Evolutionary conservation across 2,113 vertebrate genomes (phyloP).

Genomic region (Oreocharis arfaki): DNA sequence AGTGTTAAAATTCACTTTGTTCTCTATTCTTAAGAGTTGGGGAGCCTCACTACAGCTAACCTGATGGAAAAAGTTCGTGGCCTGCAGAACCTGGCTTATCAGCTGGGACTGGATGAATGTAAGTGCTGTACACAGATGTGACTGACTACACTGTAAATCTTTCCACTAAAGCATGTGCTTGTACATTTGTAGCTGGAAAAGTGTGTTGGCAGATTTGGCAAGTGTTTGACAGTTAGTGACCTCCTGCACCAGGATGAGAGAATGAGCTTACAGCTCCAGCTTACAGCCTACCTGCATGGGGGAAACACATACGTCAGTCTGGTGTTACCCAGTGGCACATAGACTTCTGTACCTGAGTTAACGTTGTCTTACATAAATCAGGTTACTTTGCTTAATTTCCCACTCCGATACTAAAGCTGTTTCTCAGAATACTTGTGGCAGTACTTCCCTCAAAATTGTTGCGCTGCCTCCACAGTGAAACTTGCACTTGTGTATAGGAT

Average conservation of each 20-base stretch:
- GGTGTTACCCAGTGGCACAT: neutral
- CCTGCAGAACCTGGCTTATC: constrained; percentile 95
- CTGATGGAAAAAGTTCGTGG: constrained; percentile 99
- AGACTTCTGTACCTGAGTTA: neutral
- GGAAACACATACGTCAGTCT: neutral
- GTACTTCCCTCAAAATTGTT: neutral
- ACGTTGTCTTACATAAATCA: neutral
- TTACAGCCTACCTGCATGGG: neutral
- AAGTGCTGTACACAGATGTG: constrained; percentile 65
- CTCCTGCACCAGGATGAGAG: neutral
- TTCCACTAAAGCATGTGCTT: accelerated
- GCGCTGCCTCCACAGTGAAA: neutral
- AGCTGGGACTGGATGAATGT: constrained; percentile 97
- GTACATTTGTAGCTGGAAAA: neutral
- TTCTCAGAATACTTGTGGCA: neutral
- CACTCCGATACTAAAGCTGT: neutral
- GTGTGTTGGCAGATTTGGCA: neutral
- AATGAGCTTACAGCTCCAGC: neutral
- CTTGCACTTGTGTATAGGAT: neutral
- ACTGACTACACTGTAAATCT: neutral
- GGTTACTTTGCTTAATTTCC: neutral
- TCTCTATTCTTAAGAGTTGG: constrained; percentile 79
- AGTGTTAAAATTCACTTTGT: neutral
- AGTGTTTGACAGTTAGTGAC: neutral
- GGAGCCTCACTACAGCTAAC: constrained; percentile 95